Evolutionary conservation across 1,140 invertebrate species (phyloP), one percentile per base, ranked within the genome.

Genomic region (Acromyrmex echinatior): DNA sequence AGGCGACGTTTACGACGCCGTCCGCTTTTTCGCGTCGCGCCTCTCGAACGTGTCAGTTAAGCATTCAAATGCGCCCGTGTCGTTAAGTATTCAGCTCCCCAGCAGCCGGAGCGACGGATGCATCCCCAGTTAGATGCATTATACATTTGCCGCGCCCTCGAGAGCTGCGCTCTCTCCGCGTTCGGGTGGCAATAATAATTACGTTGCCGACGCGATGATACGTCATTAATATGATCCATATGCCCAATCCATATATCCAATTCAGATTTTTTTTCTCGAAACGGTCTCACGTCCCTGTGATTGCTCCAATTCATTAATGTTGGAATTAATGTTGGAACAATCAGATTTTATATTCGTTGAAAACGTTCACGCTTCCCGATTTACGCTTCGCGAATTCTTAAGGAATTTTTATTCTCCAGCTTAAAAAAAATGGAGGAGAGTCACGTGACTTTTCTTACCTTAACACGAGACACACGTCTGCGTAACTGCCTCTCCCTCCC

Each of bases 11-110:
- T 84, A 84, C 53, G 66, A 60, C 70, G 71, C 28, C 80, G 70
- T 53, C 18, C 68, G 80, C 70, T 76, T 84, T 84, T 84, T 76
- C 70, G 25, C 53, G 66, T 60, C 66, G 53, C 80, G 56, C 56
- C 56, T 84, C 80, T 76, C 80, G 70, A 84, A 84, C 58, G 70
- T 84, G 70, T 84, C 80, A 84, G 80, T 84, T 76, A 74, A 84
- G 80, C 70, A 84, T 84, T 84, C 70, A 84, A 84, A 84, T 76
- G 80, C 70, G 70, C 80, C 39, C 53, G 49, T 51, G 25, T 73
- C 53, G 80, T 84, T 84, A 76, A 74, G 70, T 73, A 84, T 84
- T 84, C 80, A 84, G 70, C 80, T 76, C 80, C 56, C n/a, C 25
- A 14, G n/a, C 65, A 58, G 31, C 25, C 25, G 7, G n/a, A 25